These are phyloP conservation scores for Rattus rattus DNA, from an alignment of 2,113 vertebrate genomes.

Conservation along the genomic window DNA sequence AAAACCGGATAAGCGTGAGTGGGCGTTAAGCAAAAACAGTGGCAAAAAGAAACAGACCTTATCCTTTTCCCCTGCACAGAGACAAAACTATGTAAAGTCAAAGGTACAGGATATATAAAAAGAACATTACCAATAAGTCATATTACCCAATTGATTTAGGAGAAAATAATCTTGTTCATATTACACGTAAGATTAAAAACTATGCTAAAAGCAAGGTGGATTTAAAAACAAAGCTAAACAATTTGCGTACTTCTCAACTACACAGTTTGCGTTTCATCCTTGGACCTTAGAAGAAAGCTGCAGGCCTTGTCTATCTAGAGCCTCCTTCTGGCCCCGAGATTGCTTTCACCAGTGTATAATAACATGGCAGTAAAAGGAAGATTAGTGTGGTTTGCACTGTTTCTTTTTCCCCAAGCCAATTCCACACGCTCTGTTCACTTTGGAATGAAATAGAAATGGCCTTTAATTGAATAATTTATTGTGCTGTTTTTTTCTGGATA, in stretches of 20 bases:
- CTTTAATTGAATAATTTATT: slow-evolving; percentile 78
- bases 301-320: neutral
- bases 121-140: neutral
- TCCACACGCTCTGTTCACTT: slow-evolving; percentile 8
- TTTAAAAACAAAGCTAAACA: slow-evolving; percentile 6
- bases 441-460: slow-evolving; percentile 64
- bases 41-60: neutral
- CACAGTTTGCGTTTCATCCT: neutral
- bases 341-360: slow-evolving; percentile 48
- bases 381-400: slow-evolving; percentile 32
- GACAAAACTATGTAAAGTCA: neutral
- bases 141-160: neutral
- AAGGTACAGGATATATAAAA: neutral
- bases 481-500: slow-evolving; percentile 66
- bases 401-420: neutral
- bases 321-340: neutral
- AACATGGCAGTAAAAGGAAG: slow-evolving; percentile 66
- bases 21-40: neutral
- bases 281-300: slow-evolving; percentile 18
- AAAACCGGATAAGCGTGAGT: neutral
- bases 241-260: slow-evolving; percentile 24
- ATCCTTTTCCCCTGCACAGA: neutral
- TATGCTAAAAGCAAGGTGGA: slow-evolving; percentile 15
- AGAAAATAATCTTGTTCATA: neutral
- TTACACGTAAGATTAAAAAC: neutral